Evolutionary conservation across 2,113 vertebrate genomes (phyloP).

Genomic region (Oceanodroma tethys): DNA sequence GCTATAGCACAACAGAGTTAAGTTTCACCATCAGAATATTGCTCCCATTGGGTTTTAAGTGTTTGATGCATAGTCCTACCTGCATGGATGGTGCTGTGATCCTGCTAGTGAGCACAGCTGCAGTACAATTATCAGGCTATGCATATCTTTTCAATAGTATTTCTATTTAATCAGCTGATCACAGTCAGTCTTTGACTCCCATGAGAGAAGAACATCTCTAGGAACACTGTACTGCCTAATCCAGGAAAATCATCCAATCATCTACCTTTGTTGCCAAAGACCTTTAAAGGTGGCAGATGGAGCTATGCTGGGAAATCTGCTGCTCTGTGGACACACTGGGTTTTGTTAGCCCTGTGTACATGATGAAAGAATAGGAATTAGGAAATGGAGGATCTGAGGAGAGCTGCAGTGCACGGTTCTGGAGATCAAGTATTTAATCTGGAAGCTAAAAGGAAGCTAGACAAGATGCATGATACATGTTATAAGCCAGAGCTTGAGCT

Average conservation of each 20-base stretch:
- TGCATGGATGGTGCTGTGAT: neutral
- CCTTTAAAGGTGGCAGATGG: neutral
- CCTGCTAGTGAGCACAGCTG: neutral
- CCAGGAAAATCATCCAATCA: neutral
- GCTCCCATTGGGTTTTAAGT: neutral
- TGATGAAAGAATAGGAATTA: neutral
- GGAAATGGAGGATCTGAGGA: neutral
- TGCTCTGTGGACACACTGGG: neutral
- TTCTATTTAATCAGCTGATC: conserved; percentile 2
- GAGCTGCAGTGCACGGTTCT: neutral
- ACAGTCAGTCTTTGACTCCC: neutral
- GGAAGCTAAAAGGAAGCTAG: neutral
- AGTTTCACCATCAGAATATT: neutral
- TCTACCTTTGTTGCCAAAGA: neutral
- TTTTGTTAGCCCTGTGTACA: neutral
- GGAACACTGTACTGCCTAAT: neutral
- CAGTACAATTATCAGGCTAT: neutral
- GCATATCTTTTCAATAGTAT: neutral
- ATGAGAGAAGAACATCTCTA: neutral
- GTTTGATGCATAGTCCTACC: neutral
- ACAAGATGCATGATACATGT: neutral
- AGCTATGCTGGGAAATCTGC: neutral
- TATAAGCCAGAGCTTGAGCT: neutral
- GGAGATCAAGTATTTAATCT: neutral
- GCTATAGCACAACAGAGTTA: neutral